phyloP scores from a whole-genome alignment of 2,888 invertebrate genomes.

The Drosophila merina region DNA sequence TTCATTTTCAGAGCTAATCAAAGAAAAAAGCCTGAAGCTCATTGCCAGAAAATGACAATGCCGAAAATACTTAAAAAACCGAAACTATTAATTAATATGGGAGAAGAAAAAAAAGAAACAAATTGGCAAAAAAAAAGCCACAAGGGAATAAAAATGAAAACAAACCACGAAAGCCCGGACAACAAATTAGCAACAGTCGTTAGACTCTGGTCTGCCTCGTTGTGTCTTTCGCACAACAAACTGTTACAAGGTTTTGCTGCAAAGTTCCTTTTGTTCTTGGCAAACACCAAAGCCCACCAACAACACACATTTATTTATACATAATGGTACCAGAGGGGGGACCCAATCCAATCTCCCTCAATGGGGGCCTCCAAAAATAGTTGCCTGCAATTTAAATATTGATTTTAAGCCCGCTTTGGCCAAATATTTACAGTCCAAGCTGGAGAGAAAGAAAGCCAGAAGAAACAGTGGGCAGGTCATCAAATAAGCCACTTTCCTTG shows the following conservation, averaged over 20 bases:
- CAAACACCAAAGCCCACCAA: constrained; percentile 9
- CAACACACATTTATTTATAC: constrained; percentile 29
- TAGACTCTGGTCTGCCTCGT: constrained; percentile 3
- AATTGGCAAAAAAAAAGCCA: neutral
- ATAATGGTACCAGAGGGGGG: constrained; percentile 27
- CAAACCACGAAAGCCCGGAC: constrained; percentile 43
- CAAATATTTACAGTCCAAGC: constrained; percentile 56
- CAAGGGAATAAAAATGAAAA: constrained; percentile 39
- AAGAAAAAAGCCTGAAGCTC: constrained; percentile 56
- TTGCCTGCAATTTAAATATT: constrained; percentile 69
- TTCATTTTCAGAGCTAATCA: constrained; percentile 57
- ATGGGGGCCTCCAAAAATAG: constrained; percentile 46
- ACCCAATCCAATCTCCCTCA: constrained; percentile 14
- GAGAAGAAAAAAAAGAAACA: constrained; percentile 13
- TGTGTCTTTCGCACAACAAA: constrained; percentile 42
- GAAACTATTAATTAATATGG: constrained; percentile 34
- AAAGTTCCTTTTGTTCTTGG: constrained; percentile 60
- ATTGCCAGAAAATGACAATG: constrained; percentile 61
- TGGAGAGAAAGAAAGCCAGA: constrained; percentile 14
- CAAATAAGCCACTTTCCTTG: constrained; percentile 37
- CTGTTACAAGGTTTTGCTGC: constrained; percentile 69
- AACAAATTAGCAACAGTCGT: constrained; percentile 73
- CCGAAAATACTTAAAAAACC: constrained; percentile 20
- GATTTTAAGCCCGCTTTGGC: constrained; percentile 53
- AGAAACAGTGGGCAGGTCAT: constrained; percentile 44